Base-by-base conservation (phyloP, 2,797 vertebrate genomes). In the Microctenopoma stevenorrisi region DNA sequence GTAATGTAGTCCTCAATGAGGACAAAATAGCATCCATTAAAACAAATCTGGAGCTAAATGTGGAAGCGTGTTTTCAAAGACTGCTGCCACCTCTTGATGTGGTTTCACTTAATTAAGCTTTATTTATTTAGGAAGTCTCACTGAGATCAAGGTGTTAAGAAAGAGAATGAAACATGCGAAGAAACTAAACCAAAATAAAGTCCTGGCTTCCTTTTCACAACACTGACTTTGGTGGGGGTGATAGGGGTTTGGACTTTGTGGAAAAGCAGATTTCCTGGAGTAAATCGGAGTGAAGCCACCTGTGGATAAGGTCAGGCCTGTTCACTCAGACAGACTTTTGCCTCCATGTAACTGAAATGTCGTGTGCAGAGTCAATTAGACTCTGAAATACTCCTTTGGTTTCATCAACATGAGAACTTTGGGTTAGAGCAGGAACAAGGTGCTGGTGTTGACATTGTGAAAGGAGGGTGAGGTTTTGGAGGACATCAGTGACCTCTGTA, bases 51-150 rank as follows among this genome's bases (percentile, higher is more conserved):
- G 64, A 71, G 72, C 75, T 74, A 81, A 68, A 79, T 72, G 64
- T 58, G 8, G 64, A 46, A n/a, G 28, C 3, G 5, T 22, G 2
- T 46, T 43, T 69, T 70, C 48, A 80, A 76, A 83, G 68, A 9
- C 56, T 35, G 1, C 61, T n/a, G 44, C 35, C 0, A 4, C 22
- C n/a, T 53, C 59, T 76, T 68, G 56, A 68, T 78, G 72, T 76
- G 59, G 61, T 58, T 73, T 77, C 42, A 59, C 54, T 73, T 15
- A 0, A 49, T 48, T 46, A 14, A 30, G 55, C 37, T 81, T 64
- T 67, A 33, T 53, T 70, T 72, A 63, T 67, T 64, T 72, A 69
- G 71, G 71, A 78, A 68, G 58, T 74, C 64, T 81, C 62, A 1
- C n/a, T 35, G 47, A 64, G 65, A 68, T 69, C 57, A 37, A 68